phyloP scores from a whole-genome alignment of 2,113 vertebrate genomes.

The Marcusenius ussheri region DNA sequence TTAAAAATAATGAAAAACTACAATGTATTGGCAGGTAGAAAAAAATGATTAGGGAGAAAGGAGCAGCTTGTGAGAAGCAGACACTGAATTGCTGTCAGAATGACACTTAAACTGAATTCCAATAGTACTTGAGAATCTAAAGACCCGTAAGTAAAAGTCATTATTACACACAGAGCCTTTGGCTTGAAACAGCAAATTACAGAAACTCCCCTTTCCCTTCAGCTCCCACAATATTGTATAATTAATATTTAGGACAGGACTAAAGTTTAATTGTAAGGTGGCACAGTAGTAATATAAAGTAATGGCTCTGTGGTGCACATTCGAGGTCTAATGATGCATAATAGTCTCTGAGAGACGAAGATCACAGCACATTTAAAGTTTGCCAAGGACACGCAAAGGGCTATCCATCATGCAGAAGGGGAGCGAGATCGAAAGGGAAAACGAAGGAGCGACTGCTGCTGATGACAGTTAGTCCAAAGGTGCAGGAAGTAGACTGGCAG shows the following conservation, averaged over 20 bases:
- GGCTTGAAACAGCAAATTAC: neutral
- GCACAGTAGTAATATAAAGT: neutral
- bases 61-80: neutral
- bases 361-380: neutral
- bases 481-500: neutral
- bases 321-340: neutral
- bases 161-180: neutral
- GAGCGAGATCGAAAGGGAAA: neutral
- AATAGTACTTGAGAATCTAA: neutral
- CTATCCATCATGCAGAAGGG: neutral
- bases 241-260: conserved; percentile 1
- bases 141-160: neutral
- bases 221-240: neutral
- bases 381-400: neutral
- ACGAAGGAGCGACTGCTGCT: neutral
- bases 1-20: neutral
- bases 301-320: neutral
- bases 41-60: neutral
- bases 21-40: neutral
- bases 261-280: neutral
- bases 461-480: neutral
- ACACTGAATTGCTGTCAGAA: neutral
- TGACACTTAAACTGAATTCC: neutral
- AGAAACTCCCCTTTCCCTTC: neutral
- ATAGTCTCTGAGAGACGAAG: neutral